Percentiles rank a stretch among this genome's conserved stretches.
Evolutionary conservation across 1,140 invertebrate species (phyloP).

Genomic region (Macrosteles quadrilineatus): DNA sequence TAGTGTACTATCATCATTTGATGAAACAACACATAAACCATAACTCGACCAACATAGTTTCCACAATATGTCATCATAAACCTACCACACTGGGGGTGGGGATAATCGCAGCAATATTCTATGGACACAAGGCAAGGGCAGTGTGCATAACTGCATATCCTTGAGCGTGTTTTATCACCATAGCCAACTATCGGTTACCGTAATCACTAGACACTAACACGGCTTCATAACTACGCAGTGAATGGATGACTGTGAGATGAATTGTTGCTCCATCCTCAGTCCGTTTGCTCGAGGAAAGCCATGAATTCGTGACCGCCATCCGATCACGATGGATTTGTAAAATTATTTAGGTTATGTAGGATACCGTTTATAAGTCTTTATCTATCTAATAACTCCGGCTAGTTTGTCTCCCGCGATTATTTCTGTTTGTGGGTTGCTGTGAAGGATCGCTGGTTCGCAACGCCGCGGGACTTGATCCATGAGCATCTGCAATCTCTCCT

Average conservation of each 20-base stretch:
- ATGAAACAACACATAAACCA: too few species aligned
- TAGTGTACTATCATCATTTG: too few species aligned
- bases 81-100: too few species aligned
- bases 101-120: too few species aligned
- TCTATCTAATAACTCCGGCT: slow-evolving; percentile 22
- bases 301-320: slow-evolving; percentile 19
- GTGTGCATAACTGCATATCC: background rate
- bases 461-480: too few species aligned
- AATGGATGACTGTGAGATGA: slow-evolving; percentile 12
- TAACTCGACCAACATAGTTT: too few species aligned
- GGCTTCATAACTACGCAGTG: slow-evolving; percentile 4
- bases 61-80: too few species aligned
- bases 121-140: background rate
- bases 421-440: too few species aligned
- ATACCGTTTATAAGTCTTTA: slow-evolving; percentile 22
- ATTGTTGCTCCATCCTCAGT: slow-evolving; percentile 20
- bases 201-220: slow-evolving; percentile 7
- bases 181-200: slow-evolving; percentile 5
- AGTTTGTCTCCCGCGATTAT: slow-evolving; percentile 6
- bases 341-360: slow-evolving; percentile 26
- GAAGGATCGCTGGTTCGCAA: too few species aligned
- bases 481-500: too few species aligned
- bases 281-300: slow-evolving; percentile 19
- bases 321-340: slow-evolving; percentile 26
- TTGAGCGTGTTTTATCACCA: slow-evolving; percentile 4